These are phyloP conservation scores for Geranospiza caerulescens DNA, from an alignment of 2,797 vertebrate genomes.

Conservation along the genomic window DNA sequence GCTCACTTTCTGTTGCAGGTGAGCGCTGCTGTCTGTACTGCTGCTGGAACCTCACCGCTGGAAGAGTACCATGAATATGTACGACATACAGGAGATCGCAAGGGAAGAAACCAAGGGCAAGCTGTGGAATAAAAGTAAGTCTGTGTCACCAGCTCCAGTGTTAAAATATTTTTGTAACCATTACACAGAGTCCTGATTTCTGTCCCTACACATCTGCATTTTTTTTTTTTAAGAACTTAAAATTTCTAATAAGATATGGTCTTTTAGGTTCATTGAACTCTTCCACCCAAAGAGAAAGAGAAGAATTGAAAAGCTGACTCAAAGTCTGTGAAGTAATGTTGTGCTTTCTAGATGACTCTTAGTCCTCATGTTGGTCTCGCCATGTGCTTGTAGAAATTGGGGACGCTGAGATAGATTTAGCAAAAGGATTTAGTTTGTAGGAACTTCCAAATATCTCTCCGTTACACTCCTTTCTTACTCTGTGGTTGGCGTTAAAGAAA, in stretches of 20 bases:
- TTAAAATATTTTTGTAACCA: background rate
- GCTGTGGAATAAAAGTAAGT: background rate
- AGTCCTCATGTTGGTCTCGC: background rate
- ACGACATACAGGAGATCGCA: rapidly evolving
- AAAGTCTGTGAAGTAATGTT: background rate
- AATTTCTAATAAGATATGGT: background rate
- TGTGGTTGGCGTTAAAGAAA: background rate
- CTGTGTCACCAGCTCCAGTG: background rate
- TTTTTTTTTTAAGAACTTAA: background rate
- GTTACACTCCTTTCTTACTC: background rate
- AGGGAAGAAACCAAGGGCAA: background rate
- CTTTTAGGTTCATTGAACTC: background rate
- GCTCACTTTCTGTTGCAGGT: background rate
- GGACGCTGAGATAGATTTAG: background rate
- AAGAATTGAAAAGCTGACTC: background rate
- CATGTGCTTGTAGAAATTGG: background rate
- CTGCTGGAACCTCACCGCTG: background rate
- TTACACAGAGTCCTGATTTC: background rate
- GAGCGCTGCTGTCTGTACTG: background rate
- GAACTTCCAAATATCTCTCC: background rate
- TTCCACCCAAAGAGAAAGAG: background rate
- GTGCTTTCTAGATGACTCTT: background rate
- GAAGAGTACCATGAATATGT: background rate
- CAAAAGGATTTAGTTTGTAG: background rate
- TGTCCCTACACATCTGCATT: background rate